These are phyloP conservation scores for Borostomias antarcticus DNA, from an alignment of 2,797 vertebrate species.

Conservation along the genomic window DNA sequence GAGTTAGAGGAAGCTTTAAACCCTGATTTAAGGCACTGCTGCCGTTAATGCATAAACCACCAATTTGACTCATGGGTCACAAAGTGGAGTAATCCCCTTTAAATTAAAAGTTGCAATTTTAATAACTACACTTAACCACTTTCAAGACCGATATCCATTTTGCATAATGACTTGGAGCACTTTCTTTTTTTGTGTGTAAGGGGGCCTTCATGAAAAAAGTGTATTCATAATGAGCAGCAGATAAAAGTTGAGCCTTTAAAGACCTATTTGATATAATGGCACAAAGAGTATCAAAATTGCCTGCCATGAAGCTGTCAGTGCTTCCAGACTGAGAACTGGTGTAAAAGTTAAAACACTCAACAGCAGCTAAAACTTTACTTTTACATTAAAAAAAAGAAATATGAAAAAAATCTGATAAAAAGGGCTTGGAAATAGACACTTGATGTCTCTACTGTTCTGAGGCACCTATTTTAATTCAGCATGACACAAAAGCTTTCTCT, in stretches of 20 bases:
- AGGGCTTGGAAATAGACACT: conserved; percentile 32
- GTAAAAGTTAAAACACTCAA: conserved; percentile 38
- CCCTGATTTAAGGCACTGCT: conserved; percentile 36
- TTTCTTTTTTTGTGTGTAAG: conserved; percentile 34
- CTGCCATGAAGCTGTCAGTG: conserved; percentile 56
- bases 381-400: conserved; percentile 46
- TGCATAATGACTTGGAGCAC: conserved; percentile 60
- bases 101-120: conserved; percentile 51
- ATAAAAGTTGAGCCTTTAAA: conserved; percentile 63
- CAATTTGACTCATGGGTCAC: conserved; percentile 41
- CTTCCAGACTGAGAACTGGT: conserved; percentile 51
- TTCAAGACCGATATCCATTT: conserved; percentile 49
- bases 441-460: conserved; percentile 16
- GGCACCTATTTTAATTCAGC: conserved; percentile 4
- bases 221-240: conserved; percentile 53
- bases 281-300: conserved; percentile 56
- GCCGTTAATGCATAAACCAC: conserved; percentile 32
- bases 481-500: background rate
- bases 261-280: conserved; percentile 68
- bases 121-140: conserved; percentile 57
- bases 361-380: conserved; percentile 59
- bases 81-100: conserved; percentile 53
- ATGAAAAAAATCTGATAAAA: conserved; percentile 42
- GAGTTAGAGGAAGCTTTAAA: conserved; percentile 21
- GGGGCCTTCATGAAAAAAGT: conserved; percentile 34